phyloP scores from a whole-genome alignment of 2,888 invertebrate genomes.

The Eubasilissa splendida region DNA sequence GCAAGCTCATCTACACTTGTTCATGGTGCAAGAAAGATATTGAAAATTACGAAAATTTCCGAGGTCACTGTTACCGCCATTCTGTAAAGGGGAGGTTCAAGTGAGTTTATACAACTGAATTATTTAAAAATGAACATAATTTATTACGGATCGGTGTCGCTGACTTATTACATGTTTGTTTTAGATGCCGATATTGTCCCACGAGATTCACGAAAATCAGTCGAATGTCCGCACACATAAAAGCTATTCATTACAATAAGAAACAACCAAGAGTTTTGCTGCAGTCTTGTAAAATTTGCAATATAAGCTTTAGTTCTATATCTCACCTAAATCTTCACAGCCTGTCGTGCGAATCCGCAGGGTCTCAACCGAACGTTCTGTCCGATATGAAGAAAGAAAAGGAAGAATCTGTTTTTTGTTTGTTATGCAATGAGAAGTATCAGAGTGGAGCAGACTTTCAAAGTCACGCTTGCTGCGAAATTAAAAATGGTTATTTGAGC shows the following conservation, averaged over 20 bases:
- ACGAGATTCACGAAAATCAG: conserved; percentile 21
- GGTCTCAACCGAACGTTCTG: background rate
- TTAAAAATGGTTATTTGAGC: conserved; percentile 3
- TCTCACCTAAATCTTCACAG: background rate
- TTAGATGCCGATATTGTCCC: conserved; percentile 13
- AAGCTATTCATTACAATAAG: background rate
- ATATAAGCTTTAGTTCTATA: background rate
- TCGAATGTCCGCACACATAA: background rate
- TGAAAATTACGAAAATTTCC: conserved; percentile 25
- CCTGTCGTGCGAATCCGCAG: background rate
- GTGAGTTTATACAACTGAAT: background rate
- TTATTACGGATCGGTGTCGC: background rate
- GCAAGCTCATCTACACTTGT: conserved; percentile 11
- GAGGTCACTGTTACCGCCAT: conserved; percentile 9
- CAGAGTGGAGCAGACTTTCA: background rate
- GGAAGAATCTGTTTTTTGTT: background rate
- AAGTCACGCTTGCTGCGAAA: conserved; percentile 3
- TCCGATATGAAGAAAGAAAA: background rate
- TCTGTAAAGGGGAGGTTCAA: conserved; percentile 16
- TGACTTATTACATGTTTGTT: background rate
- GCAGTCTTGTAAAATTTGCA: background rate
- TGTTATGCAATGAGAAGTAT: background rate
- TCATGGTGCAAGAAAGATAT: conserved; percentile 14
- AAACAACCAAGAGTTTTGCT: background rate
- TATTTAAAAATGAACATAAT: background rate